These are phyloP conservation scores for Argopecten irradians DNA, from an alignment of 1,140 invertebrate species.

Conservation along the genomic window DNA sequence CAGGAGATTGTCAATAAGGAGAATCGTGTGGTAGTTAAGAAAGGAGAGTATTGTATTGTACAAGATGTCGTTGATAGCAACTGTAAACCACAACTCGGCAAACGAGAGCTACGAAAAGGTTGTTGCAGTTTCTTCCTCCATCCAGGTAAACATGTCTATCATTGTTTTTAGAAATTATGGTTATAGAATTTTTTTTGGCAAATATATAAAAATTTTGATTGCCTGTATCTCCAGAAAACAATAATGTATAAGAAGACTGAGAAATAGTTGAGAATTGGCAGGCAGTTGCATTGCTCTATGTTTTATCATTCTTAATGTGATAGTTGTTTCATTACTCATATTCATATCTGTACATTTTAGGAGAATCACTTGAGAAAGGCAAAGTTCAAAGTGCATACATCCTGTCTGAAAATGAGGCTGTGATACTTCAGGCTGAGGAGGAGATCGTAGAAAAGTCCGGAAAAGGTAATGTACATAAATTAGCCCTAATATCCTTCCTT, in stretches of 20 bases:
- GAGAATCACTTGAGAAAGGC: constrained; percentile 74
- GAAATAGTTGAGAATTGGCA: no score
- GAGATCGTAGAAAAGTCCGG: constrained; percentile 69
- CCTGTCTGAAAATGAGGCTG: constrained; percentile 76
- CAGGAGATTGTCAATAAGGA: constrained; percentile 69
- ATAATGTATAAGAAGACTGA: no score
- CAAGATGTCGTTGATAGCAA: constrained; percentile 74
- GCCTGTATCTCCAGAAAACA: background rate
- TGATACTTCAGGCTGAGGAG: constrained; percentile 75
- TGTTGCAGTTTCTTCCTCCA: constrained; percentile 77
- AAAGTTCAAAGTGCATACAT: constrained; percentile 74
- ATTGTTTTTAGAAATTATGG: no score
- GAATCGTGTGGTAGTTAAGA: constrained; percentile 74
- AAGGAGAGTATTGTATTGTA: constrained; percentile 77
- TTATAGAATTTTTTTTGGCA: no score
- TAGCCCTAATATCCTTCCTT: no score
- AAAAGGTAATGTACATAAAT: constrained; percentile 52
- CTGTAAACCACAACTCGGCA: constrained; percentile 75
- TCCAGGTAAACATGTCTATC: constrained; percentile 66
- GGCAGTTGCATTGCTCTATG: no score
- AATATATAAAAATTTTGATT: background rate
- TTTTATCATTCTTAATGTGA: no score
- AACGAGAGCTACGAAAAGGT: constrained; percentile 72
- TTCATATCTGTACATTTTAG: constrained; percentile 56
- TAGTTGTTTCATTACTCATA: background rate